Evolutionary conservation across 2,113 vertebrate genomes (phyloP).

Genomic region (Condylura cristata): DNA sequence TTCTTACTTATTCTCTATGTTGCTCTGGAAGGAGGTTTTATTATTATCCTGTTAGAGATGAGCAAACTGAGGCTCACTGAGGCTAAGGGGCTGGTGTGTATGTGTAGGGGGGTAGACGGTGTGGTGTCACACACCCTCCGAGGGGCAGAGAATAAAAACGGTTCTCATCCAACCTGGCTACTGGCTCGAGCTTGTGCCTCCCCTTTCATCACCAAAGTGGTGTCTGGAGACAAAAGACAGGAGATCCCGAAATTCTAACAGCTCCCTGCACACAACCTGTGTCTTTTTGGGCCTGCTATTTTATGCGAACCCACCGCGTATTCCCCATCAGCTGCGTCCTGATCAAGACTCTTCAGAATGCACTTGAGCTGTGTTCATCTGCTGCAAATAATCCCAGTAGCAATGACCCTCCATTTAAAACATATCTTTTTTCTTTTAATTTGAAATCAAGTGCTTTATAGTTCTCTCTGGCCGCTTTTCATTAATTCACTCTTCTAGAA

Average conservation of each 20-base stretch:
- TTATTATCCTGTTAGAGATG: neutral
- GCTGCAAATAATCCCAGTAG: neutral
- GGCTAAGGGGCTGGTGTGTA: neutral
- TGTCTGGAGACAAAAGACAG: neutral
- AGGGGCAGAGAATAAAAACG: neutral
- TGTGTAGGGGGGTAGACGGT: too few species aligned
- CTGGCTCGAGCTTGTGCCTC: neutral
- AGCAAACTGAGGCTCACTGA: neutral
- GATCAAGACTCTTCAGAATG: neutral
- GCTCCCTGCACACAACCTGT: neutral
- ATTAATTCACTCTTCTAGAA: neutral
- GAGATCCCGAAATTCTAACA: neutral
- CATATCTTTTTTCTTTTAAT: neutral
- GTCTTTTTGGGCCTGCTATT: neutral
- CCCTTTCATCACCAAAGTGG: neutral
- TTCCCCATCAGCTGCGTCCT: too few species aligned
- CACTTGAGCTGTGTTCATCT: neutral
- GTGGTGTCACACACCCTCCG: neutral
- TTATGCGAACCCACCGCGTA: neutral
- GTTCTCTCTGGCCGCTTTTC: neutral
- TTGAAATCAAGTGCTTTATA: neutral
- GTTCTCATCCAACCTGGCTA: neutral
- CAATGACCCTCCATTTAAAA: neutral
- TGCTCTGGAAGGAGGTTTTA: neutral
- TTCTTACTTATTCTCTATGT: neutral